phyloP scores from a whole-genome alignment of 2,113 vertebrate species.

The Polyodon spathula region DNA sequence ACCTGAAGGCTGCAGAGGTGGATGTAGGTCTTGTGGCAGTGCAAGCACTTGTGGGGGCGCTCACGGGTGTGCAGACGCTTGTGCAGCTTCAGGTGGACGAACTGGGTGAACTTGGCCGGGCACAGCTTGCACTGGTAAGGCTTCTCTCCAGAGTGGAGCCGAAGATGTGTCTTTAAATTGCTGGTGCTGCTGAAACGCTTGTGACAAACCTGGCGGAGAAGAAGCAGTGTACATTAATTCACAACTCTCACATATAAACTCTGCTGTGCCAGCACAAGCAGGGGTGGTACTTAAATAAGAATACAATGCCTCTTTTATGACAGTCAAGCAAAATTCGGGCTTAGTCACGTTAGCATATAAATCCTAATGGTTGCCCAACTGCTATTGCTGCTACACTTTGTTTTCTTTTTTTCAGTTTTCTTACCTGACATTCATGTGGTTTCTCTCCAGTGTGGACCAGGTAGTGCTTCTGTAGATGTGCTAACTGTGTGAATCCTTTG shows the following conservation, averaged over 20 bases:
- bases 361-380: too few relatives aligned
- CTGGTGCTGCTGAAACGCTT: slow-evolving; percentile 92
- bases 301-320: background rate
- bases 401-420: slow-evolving; percentile 1
- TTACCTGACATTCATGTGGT: slow-evolving; percentile 87
- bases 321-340: background rate
- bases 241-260: too few relatives aligned
- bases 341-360: too few relatives aligned
- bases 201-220: slow-evolving; percentile 69
- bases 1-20: slow-evolving; percentile 83
- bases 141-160: slow-evolving; percentile 47
- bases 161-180: slow-evolving; percentile 89
- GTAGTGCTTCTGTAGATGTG: slow-evolving; percentile 95
- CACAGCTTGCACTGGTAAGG: slow-evolving; percentile 87
- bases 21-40: slow-evolving; percentile 81
- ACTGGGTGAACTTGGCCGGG: slow-evolving; percentile 84
- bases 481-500: slow-evolving; percentile 89
- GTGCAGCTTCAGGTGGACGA: slow-evolving; percentile 87
- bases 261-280: too few relatives aligned
- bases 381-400: too few relatives aligned
- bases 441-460: slow-evolving; percentile 94
- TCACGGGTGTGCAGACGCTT: slow-evolving; percentile 81
- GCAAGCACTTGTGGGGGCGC: slow-evolving; percentile 73
- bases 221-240: slow-evolving; percentile 17
- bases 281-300: background rate